Evolutionary conservation across 1,140 invertebrate species (phyloP).

Genomic region (Leptestheria dahalacensis): DNA sequence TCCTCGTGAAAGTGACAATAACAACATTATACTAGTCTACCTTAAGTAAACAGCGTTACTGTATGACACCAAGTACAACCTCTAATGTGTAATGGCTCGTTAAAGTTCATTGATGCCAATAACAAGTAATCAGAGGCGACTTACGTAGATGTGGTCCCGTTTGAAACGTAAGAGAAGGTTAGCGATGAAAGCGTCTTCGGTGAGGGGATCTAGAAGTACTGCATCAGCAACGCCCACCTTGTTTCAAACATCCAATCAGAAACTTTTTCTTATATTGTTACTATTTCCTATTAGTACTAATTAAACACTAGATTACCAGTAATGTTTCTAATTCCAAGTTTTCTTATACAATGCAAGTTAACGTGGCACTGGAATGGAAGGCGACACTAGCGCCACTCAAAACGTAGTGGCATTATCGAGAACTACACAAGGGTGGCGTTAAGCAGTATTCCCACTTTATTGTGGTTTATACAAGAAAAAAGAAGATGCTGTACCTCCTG

Average conservation of each 20-base stretch:
- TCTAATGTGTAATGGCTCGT: no score
- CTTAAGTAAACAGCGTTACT: no score
- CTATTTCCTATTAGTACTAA: neutral
- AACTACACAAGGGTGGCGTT: no score
- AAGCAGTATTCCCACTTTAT: no score
- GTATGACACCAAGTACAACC: no score
- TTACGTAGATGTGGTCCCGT: slow-evolving; percentile 60
- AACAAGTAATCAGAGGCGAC: slow-evolving; percentile 25
- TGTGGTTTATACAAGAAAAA: neutral
- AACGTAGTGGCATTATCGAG: no score
- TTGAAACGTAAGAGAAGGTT: slow-evolving; percentile 60
- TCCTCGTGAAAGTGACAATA: neutral
- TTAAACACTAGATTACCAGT: no score
- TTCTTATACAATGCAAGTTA: no score
- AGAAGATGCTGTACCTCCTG: neutral
- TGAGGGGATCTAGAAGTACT: slow-evolving; percentile 53
- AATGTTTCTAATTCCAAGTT: no score
- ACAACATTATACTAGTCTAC: slow-evolving; percentile 4
- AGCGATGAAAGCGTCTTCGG: slow-evolving; percentile 55
- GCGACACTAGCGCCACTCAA: no score
- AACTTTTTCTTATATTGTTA: neutral
- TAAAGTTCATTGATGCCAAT: neutral
- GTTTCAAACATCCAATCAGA: neutral
- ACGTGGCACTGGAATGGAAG: no score
- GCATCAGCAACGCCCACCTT: slow-evolving; percentile 55